Evolutionary conservation across 2,888 invertebrate genomes (phyloP).

Genomic region (Unio pictorum): DNA sequence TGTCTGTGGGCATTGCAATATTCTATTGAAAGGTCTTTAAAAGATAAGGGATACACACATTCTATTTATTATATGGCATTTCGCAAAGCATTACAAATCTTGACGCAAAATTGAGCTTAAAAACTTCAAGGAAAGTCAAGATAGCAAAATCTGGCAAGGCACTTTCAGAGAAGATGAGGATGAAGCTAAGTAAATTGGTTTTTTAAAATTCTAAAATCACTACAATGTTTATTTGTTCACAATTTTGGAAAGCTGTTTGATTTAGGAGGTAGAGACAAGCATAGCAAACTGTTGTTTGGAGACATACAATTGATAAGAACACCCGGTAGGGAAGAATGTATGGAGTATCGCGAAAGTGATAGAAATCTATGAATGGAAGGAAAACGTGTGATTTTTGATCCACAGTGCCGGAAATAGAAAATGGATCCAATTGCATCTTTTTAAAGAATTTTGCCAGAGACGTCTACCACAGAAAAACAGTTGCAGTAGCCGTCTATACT

Average conservation of each 20-base stretch:
- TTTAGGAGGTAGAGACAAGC: neutral
- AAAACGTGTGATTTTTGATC: neutral
- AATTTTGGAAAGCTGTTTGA: neutral
- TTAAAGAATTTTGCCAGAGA: neutral
- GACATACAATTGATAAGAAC: neutral
- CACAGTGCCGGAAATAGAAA: neutral
- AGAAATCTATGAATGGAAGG: slow-evolving; percentile 1
- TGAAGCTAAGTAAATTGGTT: slow-evolving; percentile 1
- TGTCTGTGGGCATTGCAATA: too few species aligned
- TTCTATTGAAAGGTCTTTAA: neutral
- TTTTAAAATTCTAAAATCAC: neutral
- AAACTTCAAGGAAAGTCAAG: neutral
- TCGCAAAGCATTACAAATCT: neutral
- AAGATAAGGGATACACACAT: slow-evolving; percentile 4
- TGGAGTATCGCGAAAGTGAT: slow-evolving; percentile 1
- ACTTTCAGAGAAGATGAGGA: neutral
- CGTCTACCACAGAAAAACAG: neutral
- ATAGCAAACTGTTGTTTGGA: neutral
- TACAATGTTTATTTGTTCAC: neutral
- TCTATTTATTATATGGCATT: neutral
- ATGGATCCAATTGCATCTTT: neutral
- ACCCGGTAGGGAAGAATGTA: neutral
- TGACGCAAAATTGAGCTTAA: neutral
- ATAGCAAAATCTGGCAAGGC: neutral
- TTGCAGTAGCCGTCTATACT: neutral